Percentiles rank a stretch among this genome's conserved stretches.
These are phyloP conservation scores for Anhinga rufa DNA, from an alignment of 2,113 vertebrate genomes.

Conservation along the genomic window DNA sequence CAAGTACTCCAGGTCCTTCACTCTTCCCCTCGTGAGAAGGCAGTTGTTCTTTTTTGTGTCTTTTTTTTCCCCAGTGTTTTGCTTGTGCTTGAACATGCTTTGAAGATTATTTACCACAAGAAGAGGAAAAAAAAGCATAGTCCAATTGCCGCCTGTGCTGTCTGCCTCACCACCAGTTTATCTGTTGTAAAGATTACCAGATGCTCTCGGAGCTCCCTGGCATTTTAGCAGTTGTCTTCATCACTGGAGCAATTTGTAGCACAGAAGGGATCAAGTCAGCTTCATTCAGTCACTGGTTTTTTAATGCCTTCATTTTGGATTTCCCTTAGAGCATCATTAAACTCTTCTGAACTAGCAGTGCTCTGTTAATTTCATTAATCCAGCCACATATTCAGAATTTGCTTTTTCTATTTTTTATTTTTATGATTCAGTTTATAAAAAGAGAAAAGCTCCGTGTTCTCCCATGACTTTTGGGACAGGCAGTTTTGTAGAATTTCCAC, in stretches of 20 bases:
- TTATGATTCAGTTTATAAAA: slow-evolving; percentile 7
- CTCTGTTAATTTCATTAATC: slow-evolving; percentile 59
- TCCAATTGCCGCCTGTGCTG: not conserved
- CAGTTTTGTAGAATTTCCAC: not conserved
- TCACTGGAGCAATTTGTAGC: not conserved
- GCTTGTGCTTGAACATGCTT: not conserved
- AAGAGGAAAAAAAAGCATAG: not conserved
- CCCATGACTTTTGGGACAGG: not conserved
- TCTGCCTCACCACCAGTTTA: not conserved
- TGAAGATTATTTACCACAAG: not conserved
- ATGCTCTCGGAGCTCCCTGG: not conserved
- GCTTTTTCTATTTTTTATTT: not conserved
- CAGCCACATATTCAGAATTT: not conserved
- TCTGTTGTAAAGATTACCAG: slow-evolving; percentile 11
- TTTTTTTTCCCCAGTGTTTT: not conserved
- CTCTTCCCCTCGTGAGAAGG: not conserved
- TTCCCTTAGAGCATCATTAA: slow-evolving; percentile 3
- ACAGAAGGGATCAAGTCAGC: slow-evolving; percentile 2
- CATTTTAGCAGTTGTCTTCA: not conserved
- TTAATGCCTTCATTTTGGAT: not conserved
- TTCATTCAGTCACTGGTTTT: not conserved
- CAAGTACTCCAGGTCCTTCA: not conserved
- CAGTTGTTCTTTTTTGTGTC: not conserved
- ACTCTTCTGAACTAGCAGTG: not conserved
- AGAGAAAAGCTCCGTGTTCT: not conserved